Evolutionary conservation across 2,888 invertebrate genomes (phyloP), one percentile per base, ranked within the genome.

Genomic region (Clitarchus hookeri): DNA sequence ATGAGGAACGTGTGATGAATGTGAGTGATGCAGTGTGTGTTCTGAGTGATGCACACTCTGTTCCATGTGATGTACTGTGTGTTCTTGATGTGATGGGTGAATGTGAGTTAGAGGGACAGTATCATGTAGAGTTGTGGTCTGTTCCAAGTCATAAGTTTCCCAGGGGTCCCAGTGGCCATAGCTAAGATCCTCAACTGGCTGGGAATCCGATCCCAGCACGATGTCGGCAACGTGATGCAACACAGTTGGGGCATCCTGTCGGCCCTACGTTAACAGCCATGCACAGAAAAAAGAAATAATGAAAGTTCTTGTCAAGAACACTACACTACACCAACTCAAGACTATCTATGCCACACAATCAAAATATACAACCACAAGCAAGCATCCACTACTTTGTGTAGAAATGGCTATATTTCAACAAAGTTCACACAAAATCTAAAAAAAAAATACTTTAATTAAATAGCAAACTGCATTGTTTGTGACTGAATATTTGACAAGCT

Each of bases 161-260:
- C 97, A 97, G 86, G 96, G 96, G 93, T 97, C 96, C 91, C 84
- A 91, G 92, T 89, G 93, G 92, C 86, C 85, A 84, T 88, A 82
- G 85, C 84, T 82, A n/a, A 84, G 85, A 77, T 87, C 87, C 77
- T 87, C 85, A 26, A 44, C 11, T 65, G 65, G 65, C 65, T 65
- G 65, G 65, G 65, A 65, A 65, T 65, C 19, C 65, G 6, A 16
- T 65, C 65, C 65, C 65, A 65, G 16, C 65, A 23, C 16, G 65
- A 23, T 12, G 65, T 65, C 65, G 23, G 65, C 65, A 65, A 65
- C 65, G 65, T 65, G 65, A 16, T 23, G 65, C 16, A 23, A 65
- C 65, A 65, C 65, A 19, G 65, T 65, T 65, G 65, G 65, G 65
- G 65, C 23, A 65, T 65, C 65, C 65, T 65, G 65, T 65, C 19